Evolutionary conservation across 2,113 vertebrate species (phyloP).

Genomic region (Sapayoa aenigma): DNA sequence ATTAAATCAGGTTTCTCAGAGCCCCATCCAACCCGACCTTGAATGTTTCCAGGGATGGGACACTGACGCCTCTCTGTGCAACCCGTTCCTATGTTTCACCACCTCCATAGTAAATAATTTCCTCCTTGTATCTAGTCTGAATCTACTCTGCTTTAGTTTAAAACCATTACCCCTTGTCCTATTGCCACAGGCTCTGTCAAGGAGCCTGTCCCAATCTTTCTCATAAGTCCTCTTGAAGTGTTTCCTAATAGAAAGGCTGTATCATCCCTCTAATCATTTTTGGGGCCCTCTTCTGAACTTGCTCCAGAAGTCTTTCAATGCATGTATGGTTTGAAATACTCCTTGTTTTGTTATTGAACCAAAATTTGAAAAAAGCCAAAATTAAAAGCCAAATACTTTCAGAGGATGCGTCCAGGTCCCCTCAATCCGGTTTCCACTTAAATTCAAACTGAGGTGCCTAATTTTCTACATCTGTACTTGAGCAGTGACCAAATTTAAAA

Average conservation of each 20-base stretch:
- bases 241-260: neutral
- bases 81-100: neutral
- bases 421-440: neutral
- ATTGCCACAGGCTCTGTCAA: neutral
- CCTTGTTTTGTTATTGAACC: neutral
- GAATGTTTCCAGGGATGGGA: neutral
- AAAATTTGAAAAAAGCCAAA: neutral
- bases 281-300: neutral
- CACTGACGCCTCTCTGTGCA: neutral
- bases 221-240: neutral
- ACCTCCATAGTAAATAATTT: neutral
- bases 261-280: neutral
- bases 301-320: neutral
- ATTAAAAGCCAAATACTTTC: neutral
- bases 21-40: neutral
- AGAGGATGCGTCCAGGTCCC: neutral
- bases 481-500: neutral
- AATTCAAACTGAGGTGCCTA: accelerated
- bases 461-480: neutral
- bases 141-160: neutral
- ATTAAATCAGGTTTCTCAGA: neutral
- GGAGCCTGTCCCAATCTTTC: neutral
- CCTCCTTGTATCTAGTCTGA: neutral
- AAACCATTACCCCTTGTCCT: neutral
- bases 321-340: neutral